Conservation (phyloP, 2,888 invertebrate genomes). For the Malthinus flaveolus region DNA sequence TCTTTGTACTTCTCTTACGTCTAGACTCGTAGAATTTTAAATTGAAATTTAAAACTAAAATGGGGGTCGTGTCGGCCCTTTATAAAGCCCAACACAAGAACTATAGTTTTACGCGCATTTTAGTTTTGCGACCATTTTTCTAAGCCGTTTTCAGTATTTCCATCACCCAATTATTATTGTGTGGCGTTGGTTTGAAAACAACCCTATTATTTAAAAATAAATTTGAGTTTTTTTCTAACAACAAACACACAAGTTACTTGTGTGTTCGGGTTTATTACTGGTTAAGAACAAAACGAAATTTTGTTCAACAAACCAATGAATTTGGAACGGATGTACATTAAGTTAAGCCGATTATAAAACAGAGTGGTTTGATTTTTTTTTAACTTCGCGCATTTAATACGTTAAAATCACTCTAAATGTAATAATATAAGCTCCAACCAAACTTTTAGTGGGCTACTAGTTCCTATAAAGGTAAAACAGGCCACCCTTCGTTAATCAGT, state of each 20-base stretch:
- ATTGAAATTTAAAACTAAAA: too few relatives aligned
- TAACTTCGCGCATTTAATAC: not conserved
- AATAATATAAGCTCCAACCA: not conserved
- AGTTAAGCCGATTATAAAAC: slow-evolving; percentile 2
- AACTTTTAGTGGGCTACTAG: too few relatives aligned
- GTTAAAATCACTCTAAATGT: not conserved
- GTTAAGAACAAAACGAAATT: not conserved
- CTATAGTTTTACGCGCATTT: too few relatives aligned
- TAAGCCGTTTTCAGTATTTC: too few relatives aligned
- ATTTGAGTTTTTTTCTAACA: not conserved
- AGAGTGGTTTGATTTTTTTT: slow-evolving; percentile 1
- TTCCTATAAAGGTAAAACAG: not conserved
- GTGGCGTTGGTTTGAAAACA: not conserved
- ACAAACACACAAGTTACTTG: too few relatives aligned
- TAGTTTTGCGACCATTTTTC: too few relatives aligned
- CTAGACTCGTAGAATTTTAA: slow-evolving; percentile 7
- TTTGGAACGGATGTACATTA: slow-evolving; percentile 2
- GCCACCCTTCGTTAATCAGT: too few relatives aligned
- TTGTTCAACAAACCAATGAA: not conserved
- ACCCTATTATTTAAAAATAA: not conserved
- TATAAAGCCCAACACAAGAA: too few relatives aligned
- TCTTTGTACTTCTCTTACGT: slow-evolving; percentile 1
- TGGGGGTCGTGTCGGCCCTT: too few relatives aligned
- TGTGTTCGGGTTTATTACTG: too few relatives aligned
- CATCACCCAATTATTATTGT: too few relatives aligned